These are phyloP conservation scores for Myiothlypis chrysogaster DNA, from an alignment of 2,797 vertebrate genomes.

Conservation along the genomic window DNA sequence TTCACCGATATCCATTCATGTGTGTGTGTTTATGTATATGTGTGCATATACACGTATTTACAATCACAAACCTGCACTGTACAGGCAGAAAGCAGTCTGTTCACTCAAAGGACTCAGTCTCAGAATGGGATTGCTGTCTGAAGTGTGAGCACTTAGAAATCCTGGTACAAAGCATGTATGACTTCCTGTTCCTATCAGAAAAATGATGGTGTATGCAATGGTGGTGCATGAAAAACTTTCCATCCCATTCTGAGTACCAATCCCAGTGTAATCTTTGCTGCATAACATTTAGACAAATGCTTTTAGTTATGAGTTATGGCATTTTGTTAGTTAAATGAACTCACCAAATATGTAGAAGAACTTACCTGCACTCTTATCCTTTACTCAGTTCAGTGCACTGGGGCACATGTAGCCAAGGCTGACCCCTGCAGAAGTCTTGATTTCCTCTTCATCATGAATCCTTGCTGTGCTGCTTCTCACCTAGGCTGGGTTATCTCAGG, in stretches of 20 bases:
- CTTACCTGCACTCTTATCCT: conserved; percentile 24
- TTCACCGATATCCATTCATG: neutral
- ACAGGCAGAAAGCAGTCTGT: neutral
- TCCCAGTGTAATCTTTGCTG: neutral
- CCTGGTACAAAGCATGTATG: neutral
- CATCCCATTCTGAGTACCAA: neutral
- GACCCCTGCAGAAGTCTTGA: neutral
- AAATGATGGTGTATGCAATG: neutral
- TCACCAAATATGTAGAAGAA: neutral
- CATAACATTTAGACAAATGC: neutral
- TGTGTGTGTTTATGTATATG: neutral
- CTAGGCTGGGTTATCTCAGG: neutral
- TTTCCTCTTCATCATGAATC: neutral
- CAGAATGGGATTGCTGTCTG: neutral
- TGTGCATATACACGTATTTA: neutral
- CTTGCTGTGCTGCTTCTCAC: neutral
- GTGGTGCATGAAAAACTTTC: neutral
- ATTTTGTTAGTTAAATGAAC: neutral
- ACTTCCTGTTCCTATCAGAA: neutral
- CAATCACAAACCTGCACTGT: neutral
- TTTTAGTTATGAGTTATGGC: neutral
- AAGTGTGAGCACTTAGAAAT: neutral
- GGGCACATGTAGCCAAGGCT: neutral
- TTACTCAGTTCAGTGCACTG: neutral
- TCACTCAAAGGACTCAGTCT: neutral